Percentiles rank a stretch among this genome's conserved stretches.
Conservation (phyloP, 2,797 vertebrate genomes). For the Sciaenops ocellatus region DNA sequence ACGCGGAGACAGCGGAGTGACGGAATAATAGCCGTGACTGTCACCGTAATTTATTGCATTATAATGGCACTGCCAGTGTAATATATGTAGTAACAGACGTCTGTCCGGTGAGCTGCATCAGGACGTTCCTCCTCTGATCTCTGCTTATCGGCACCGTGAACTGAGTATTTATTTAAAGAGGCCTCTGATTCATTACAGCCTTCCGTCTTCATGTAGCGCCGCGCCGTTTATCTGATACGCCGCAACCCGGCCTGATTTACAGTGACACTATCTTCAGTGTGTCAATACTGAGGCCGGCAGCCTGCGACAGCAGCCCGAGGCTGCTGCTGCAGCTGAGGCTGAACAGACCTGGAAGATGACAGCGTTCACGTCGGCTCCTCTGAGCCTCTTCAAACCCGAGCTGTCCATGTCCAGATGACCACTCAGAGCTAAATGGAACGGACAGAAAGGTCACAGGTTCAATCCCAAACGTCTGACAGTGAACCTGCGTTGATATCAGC, state of each 20-base stretch:
- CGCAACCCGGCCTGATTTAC: conserved; percentile 51
- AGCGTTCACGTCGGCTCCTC: background rate
- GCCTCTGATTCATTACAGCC: conserved; percentile 40
- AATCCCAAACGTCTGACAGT: background rate
- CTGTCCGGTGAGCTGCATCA: conserved; percentile 40
- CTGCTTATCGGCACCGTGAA: conserved; percentile 40
- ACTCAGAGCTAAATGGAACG: too few relatives aligned
- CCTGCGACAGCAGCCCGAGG: conserved; percentile 29
- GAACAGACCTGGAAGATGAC: background rate
- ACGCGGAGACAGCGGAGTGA: conserved; percentile 27
- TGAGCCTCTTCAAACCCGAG: background rate
- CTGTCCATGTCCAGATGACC: background rate
- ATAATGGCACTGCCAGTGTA: conserved; percentile 26
- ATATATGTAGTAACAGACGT: conserved; percentile 26
- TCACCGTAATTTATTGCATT: conserved; percentile 45
- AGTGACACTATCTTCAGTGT: conserved; percentile 32
- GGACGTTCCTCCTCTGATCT: conserved; percentile 24
- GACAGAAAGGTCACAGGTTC: conserved; percentile 3
- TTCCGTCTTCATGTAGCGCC: conserved; percentile 40
- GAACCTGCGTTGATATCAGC: background rate
- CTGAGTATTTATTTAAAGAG: conserved; percentile 48
- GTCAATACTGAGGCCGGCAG: conserved; percentile 21
- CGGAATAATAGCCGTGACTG: conserved; percentile 51
- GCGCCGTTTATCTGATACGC: conserved; percentile 47
- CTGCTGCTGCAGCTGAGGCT: conserved; percentile 22